These are phyloP conservation scores for Laticauda colubrina DNA, from an alignment of 2,113 vertebrate species.

Conservation along the genomic window DNA sequence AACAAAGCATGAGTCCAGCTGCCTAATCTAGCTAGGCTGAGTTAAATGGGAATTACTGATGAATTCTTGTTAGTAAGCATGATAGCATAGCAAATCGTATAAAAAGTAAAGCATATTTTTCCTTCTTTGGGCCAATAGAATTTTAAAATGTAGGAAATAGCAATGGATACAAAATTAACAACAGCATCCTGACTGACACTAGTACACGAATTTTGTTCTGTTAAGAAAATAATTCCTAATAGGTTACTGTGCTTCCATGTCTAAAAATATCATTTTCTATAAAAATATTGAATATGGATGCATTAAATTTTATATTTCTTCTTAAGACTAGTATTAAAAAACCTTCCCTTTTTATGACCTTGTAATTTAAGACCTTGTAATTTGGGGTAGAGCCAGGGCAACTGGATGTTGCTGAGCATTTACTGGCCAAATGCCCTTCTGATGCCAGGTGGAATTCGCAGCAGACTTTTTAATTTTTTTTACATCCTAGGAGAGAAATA, in stretches of 20 bases:
- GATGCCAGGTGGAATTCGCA: background rate
- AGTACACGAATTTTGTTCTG: background rate
- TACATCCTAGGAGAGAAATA: background rate
- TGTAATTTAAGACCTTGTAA: background rate
- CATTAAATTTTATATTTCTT: background rate
- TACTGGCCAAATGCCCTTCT: background rate
- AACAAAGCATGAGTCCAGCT: background rate
- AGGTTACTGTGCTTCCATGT: background rate
- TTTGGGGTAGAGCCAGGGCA: background rate
- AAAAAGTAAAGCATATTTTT: background rate
- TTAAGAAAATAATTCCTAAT: background rate
- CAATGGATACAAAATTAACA: background rate
- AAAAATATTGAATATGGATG: background rate
- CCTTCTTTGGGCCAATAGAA: background rate
- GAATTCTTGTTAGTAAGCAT: background rate
- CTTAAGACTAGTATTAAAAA: background rate
- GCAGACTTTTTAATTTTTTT: background rate
- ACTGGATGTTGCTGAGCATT: background rate
- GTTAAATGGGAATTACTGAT: background rate
- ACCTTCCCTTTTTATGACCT: background rate
- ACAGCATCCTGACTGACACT: background rate
- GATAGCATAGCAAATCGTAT: background rate
- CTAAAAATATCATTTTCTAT: background rate
- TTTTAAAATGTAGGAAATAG: background rate
- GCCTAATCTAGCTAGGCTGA: background rate